A percentile compares a stretch with the other conserved stretches of the same genome.
Evolutionary conservation across 2,888 invertebrate genomes (phyloP).

Genomic region (Arge pagana): DNA sequence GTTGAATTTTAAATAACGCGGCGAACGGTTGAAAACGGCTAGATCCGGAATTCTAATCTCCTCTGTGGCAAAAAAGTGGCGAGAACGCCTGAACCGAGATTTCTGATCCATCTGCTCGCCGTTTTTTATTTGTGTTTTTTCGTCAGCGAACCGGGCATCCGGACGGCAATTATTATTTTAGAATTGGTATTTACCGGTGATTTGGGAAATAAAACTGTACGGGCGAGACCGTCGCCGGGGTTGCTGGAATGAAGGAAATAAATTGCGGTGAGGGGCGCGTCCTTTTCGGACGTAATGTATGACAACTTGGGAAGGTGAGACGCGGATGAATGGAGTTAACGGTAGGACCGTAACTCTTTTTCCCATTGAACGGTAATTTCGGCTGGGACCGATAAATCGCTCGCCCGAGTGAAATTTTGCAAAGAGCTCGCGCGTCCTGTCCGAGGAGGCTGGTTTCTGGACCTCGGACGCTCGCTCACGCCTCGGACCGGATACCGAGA

Average conservation of each 20-base stretch:
- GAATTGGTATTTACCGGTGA: too few relatives aligned
- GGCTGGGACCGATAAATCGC: conserved; percentile 15
- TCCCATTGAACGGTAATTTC: conserved; percentile 16
- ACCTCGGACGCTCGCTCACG: conserved; percentile 5
- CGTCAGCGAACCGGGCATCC: too few relatives aligned
- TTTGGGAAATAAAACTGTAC: too few relatives aligned
- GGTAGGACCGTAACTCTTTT: conserved; percentile 14
- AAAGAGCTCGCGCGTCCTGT: conserved; percentile 1
- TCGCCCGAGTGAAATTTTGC: background rate
- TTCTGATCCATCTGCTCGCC: too few relatives aligned
- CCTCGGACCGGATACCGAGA: conserved; percentile 14
- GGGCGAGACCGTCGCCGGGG: too few relatives aligned
- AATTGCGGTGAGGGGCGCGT: too few relatives aligned
- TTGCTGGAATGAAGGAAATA: too few relatives aligned
- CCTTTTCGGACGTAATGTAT: too few relatives aligned
- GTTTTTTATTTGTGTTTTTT: too few relatives aligned
- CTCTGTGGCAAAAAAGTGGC: conserved; percentile 6
- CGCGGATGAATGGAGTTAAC: conserved; percentile 1
- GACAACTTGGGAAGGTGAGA: conserved; percentile 7
- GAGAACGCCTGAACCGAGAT: too few relatives aligned
- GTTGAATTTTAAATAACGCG: conserved; percentile 24
- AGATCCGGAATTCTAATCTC: conserved; percentile 5
- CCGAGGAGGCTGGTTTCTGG: background rate
- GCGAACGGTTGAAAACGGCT: conserved; percentile 16
- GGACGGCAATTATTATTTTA: too few relatives aligned